phyloP scores from a whole-genome alignment of 2,888 invertebrate species.

The Eilema sororculum region DNA sequence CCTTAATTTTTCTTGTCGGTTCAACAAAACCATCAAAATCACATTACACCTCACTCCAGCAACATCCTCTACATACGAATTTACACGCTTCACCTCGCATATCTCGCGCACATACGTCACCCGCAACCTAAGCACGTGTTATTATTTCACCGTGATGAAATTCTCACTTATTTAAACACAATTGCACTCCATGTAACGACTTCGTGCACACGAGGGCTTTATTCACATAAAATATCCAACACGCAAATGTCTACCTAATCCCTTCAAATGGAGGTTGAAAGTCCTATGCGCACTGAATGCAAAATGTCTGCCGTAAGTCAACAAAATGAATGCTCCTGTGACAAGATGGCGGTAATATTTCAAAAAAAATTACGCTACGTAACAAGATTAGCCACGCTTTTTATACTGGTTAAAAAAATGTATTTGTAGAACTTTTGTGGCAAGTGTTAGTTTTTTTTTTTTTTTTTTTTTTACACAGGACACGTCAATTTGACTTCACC shows the following conservation, averaged over 20 bases:
- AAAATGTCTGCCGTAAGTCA: conserved; percentile 57
- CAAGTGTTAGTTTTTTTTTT: conserved; percentile 10
- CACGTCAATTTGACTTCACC: too few species aligned
- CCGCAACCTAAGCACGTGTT: conserved; percentile 17
- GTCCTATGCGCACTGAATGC: conserved; percentile 16
- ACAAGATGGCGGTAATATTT: conserved; percentile 69
- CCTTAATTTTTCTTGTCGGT: not conserved
- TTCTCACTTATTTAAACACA: conserved; percentile 46
- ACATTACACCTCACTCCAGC: not conserved
- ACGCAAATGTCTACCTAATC: conserved; percentile 23
- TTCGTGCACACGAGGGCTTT: conserved; percentile 38
- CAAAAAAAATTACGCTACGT: conserved; percentile 65
- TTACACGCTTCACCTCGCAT: not conserved
- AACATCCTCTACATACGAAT: not conserved
- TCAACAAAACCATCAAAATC: not conserved
- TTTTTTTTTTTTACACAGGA: too few species aligned
- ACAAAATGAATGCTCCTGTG: conserved; percentile 65
- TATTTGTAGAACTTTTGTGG: conserved; percentile 35
- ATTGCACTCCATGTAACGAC: conserved; percentile 47
- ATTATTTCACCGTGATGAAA: conserved; percentile 37
- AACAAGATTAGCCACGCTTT: conserved; percentile 67
- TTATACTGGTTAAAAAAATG: conserved; percentile 51
- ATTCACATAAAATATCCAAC: conserved; percentile 22
- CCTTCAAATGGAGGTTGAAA: conserved; percentile 15
- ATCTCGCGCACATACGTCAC: conserved; percentile 12